Percentiles rank a stretch among this genome's conserved stretches.
Evolutionary conservation across 2,888 invertebrate species (phyloP).

Genomic region (Pteria penguin): DNA sequence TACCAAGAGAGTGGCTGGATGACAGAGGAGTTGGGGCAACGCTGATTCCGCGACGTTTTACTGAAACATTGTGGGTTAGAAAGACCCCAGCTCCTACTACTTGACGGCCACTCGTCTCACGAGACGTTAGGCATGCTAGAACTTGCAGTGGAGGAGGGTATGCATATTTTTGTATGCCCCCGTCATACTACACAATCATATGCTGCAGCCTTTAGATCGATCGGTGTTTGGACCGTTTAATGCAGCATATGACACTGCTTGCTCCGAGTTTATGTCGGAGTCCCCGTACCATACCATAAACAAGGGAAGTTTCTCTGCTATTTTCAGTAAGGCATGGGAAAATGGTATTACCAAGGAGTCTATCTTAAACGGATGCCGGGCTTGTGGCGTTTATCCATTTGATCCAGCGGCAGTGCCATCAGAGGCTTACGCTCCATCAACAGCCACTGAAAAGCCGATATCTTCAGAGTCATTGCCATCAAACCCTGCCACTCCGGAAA

Average conservation of each 20-base stretch:
- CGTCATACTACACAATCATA: conserved; percentile 48
- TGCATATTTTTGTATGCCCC: conserved; percentile 38
- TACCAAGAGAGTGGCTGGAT: conserved; percentile 58
- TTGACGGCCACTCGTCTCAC: conserved; percentile 56
- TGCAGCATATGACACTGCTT: conserved; percentile 33
- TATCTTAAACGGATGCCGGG: conserved; percentile 41
- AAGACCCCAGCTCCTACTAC: conserved; percentile 54
- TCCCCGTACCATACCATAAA: conserved; percentile 39
- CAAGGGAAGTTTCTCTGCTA: conserved; percentile 38
- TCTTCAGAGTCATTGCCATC: neutral
- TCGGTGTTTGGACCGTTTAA: conserved; percentile 50
- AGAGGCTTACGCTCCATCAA: conserved; percentile 21
- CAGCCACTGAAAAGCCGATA: conserved; percentile 11
- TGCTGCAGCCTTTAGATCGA: conserved; percentile 42
- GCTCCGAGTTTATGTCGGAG: conserved; percentile 33
- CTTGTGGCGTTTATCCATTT: conserved; percentile 46
- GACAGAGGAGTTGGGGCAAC: conserved; percentile 46
- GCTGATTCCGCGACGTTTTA: conserved; percentile 56
- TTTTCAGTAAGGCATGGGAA: conserved; percentile 47
- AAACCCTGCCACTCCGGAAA: neutral
- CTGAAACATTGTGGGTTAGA: conserved; percentile 51
- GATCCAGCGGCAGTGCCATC: conserved; percentile 27
- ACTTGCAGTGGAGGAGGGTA: conserved; percentile 40
- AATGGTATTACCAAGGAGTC: conserved; percentile 23
- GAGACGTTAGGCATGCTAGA: conserved; percentile 49